Percentiles rank a stretch among this genome's conserved stretches.
Conservation (phyloP, 1,140 invertebrate genomes). For the Paralvinella palmiformis region DNA sequence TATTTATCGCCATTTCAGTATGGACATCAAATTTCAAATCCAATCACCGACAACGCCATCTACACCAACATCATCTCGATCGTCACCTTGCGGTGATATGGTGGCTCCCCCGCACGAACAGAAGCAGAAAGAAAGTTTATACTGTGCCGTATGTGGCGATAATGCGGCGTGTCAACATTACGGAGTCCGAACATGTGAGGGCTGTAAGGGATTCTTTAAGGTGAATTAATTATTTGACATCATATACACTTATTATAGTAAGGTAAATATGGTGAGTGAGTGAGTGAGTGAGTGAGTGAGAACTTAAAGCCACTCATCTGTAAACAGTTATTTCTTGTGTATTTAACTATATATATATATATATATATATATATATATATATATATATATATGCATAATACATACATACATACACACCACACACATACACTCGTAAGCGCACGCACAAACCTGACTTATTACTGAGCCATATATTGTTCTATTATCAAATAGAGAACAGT, state of each 20-base stretch:
- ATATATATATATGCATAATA: too few relatives aligned
- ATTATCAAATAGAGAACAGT: conserved; percentile 69
- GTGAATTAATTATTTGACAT: conserved; percentile 32
- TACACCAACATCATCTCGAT: conserved; percentile 38
- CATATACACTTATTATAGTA: neutral
- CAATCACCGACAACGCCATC: conserved; percentile 45
- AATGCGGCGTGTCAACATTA: conserved; percentile 98
- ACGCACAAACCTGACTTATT: too few relatives aligned
- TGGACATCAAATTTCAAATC: conserved; percentile 43
- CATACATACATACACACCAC: too few relatives aligned
- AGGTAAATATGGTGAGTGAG: neutral
- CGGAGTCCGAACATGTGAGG: conserved; percentile 90
- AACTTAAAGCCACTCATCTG: too few relatives aligned
- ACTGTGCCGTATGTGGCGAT: conserved; percentile 97
- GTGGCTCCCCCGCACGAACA: conserved; percentile 24
- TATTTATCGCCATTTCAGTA: conserved; percentile 21
- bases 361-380: too few relatives aligned
- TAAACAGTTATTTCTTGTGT: conserved; percentile 7
- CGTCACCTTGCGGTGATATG: conserved; percentile 50
- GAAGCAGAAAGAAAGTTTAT: conserved; percentile 52
- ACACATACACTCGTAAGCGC: too few relatives aligned
- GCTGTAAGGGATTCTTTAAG: conserved; percentile 80
- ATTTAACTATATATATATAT: too few relatives aligned
- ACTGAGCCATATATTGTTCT: too few relatives aligned
- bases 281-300: too few relatives aligned